Evolutionary conservation across 2,113 vertebrate species (phyloP).

Genomic region (Cyprinodon variegatus): DNA sequence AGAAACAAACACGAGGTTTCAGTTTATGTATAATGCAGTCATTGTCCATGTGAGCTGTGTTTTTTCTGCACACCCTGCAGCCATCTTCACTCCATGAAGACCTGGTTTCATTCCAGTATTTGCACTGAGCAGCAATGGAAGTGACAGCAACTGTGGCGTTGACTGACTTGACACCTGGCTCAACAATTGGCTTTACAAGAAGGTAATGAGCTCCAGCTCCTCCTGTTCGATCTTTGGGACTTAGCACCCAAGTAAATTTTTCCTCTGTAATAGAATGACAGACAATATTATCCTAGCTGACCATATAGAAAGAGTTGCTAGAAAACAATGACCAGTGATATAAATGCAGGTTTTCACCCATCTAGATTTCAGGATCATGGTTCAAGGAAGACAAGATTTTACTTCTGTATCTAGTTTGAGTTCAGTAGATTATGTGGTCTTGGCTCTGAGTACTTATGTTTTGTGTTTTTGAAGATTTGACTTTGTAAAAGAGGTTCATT

Average conservation of each 20-base stretch:
- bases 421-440: background rate
- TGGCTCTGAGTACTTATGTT: background rate
- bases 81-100: slow-evolving; percentile 85
- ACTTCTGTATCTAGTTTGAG: background rate
- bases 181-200: slow-evolving; percentile 78
- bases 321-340: background rate
- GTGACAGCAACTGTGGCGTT: slow-evolving; percentile 79
- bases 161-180: slow-evolving; percentile 74
- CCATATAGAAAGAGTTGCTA: background rate
- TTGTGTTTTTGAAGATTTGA: background rate
- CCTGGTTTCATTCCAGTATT: slow-evolving; percentile 87
- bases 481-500: background rate
- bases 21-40: slow-evolving; percentile 5
- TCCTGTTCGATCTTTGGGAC: slow-evolving; percentile 79
- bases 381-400: background rate
- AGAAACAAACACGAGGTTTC: slow-evolving; percentile 15
- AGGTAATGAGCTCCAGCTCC: slow-evolving; percentile 86
- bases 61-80: slow-evolving; percentile 83
- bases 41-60: background rate
- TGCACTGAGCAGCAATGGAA: slow-evolving; percentile 87
- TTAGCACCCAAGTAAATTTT: slow-evolving; percentile 87
- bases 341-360: background rate
- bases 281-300: background rate
- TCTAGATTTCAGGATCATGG: background rate
- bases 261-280: slow-evolving; percentile 75